Base-by-base conservation (phyloP, 1,140 invertebrate species). In the Contarinia nasturtii region DNA sequence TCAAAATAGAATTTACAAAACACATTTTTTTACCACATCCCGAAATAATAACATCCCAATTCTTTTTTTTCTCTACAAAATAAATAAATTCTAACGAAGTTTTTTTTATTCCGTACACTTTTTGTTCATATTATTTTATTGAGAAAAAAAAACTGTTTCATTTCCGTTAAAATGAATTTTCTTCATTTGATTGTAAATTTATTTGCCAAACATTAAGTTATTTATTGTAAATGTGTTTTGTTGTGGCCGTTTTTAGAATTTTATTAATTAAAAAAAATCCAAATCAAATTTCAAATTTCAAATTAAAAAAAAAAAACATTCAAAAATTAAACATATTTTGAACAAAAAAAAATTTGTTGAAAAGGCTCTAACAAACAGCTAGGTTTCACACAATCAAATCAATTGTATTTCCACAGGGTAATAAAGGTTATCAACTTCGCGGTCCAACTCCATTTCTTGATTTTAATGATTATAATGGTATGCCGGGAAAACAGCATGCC, bases 271-370 rank as follows among this genome's bases (percentile, higher is more conserved):
- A 34, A 51, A 57, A 49, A 45, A 50, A 42, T 46, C 54, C 20
- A 45, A 45, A 53, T 49, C 34, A 54, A 49, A 48, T 45, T 41
- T 53, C 50, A 44, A 51, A 46, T 46, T 50, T 49, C 27, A 27
- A 5, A 27, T 27, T 5, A 27, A 27, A 27, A n/a, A n/a, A n/a
- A n/a, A n/a, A n/a, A n/a, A 46, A 47, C 38, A 49, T 41, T 45
- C 27, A 36, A 45, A 27, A 33, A 37, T 50, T 49, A 45, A 51
- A 47, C 49, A 36, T 48, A 27, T 18, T 18, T 45, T 45, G 2
- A 45, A 45, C 27, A 22, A 45, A 15, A 27, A 33, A 21, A 15
- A 45, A 45, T 22, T 45, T 14, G 14, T 19, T 21, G 19, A 44
- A 44, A 18, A 19, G 19, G 22, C 12, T 21, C n/a, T 22, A 44